These are phyloP conservation scores for Lasioglossum figueresi DNA, from an alignment of 2,888 invertebrate genomes.

Conservation along the genomic window DNA sequence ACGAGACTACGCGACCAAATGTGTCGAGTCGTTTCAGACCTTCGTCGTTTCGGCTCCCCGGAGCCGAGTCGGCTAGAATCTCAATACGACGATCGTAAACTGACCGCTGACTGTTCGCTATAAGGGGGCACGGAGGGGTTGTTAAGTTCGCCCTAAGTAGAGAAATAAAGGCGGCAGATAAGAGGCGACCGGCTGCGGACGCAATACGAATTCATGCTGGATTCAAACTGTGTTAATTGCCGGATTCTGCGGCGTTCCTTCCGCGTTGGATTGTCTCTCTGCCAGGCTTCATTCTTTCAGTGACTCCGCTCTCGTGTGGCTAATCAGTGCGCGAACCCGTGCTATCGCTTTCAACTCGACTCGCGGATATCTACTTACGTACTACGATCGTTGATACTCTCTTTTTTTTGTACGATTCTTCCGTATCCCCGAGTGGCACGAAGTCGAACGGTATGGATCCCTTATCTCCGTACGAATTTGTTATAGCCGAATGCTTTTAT, in stretches of 20 bases:
- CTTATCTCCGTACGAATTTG: neutral
- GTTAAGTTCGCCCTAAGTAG: slow-evolving; percentile 2
- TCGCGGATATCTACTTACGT: too few relatives aligned
- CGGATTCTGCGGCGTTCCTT: neutral
- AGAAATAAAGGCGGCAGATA: neutral
- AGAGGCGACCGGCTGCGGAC: neutral
- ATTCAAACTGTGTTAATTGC: neutral
- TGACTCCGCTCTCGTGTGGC: neutral
- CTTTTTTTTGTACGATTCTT: neutral
- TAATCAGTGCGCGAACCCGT: neutral
- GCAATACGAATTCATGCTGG: neutral
- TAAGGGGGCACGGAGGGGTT: neutral
- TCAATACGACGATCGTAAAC: slow-evolving; percentile 43
- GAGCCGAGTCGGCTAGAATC: slow-evolving; percentile 20
- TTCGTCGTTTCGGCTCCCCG: neutral
- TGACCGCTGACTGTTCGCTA: slow-evolving; percentile 26
- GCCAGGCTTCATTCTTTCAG: neutral
- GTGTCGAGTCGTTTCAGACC: slow-evolving; percentile 19
- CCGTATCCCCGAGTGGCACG: neutral
- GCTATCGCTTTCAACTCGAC: neutral
- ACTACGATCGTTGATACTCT: neutral
- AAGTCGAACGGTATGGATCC: neutral
- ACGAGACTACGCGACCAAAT: slow-evolving; percentile 6
- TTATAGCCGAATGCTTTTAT: neutral
- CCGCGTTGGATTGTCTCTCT: neutral